Base-by-base conservation (phyloP, 1,140 invertebrate genomes). In the silkworm (Bombyx mori) region DNA sequence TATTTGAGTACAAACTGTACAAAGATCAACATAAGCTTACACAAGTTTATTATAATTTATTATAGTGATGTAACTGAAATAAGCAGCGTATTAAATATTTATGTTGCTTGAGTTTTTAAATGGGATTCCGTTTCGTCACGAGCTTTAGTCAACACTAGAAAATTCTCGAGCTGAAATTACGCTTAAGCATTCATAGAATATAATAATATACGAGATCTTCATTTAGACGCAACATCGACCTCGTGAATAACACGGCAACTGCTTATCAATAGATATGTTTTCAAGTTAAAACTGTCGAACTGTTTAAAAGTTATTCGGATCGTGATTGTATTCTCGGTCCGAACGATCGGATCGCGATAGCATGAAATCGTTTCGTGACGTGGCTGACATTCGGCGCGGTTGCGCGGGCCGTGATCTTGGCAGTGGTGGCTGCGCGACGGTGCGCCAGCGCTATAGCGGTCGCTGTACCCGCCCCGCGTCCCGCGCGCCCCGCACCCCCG, bases 341-440 rank as follows among this genome's bases (percentile, higher is more conserved):
- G 68, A 78, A 73, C 73, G 77, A 81, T 77, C 73, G 70, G 73
- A 71, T 70, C 72, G 72, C 71, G 72, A 77, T 82, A 77, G 72
- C 71, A 76, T 76, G 77, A 77, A 77, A 78, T 71, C 73, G 57
- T 66, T 58, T 85, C 80, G 82, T 84, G 82, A 86, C 79, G 79
- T 80, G 79, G 77, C 79, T 84, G 82, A 83, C 82, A 86, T 86
- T 86, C 81, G 81, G 76, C 64, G 73, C 74, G 73, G 71, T 72
- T 68, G 76, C 74, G 73, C 76, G 71, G 74, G 70, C 82, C 82
- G 81, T 86, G 83, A 86, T 86, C 83, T 86, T 86, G 83, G 83
- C 83, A 86, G 82, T 84, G 79, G 74, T 78, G 70, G 76, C 74
- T 73, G 70, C 70, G 72, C 64, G 69, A 69, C 76, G 73, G 79